Percentiles rank a stretch among this genome's conserved stretches.
phyloP scores from a whole-genome alignment of 1,140 invertebrate species.

The Drosophila kikkawai region DNA sequence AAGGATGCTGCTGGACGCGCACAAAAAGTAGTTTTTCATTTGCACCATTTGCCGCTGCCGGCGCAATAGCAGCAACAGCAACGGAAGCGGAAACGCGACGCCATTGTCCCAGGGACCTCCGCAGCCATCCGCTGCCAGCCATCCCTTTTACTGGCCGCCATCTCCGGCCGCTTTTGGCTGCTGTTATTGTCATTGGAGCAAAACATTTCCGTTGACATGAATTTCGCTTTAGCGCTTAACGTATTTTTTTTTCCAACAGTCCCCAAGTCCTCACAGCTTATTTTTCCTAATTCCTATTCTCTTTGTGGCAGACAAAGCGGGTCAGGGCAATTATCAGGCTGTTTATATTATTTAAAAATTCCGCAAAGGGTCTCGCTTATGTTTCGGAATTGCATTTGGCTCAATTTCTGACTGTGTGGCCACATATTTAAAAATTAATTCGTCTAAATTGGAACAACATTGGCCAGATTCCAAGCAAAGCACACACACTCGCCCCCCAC shows the following conservation, averaged over 20 bases:
- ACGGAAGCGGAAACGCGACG: constrained; percentile 73
- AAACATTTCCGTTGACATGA: constrained; percentile 65
- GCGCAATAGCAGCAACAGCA: constrained; percentile 31
- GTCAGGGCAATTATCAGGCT: constrained; percentile 32
- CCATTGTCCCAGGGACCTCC: constrained; percentile 58
- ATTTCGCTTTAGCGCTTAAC: constrained; percentile 55
- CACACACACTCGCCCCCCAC: constrained; percentile 24
- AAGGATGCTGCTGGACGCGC: constrained; percentile 38
- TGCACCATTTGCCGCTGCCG: constrained; percentile 55
- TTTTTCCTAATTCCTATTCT: constrained; percentile 34
- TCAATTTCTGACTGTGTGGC: background rate
- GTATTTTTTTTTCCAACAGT: constrained; percentile 14
- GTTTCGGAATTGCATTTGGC: background rate
- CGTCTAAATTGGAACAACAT: constrained; percentile 52
- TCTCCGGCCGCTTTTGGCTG: constrained; percentile 51
- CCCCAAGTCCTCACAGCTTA: background rate
- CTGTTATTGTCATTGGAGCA: constrained; percentile 64
- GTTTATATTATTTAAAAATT: constrained; percentile 30
- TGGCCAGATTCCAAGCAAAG: constrained; percentile 36
- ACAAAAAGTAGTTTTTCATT: constrained; percentile 61
- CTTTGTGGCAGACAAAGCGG: constrained; percentile 24
- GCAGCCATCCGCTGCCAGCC: background rate
- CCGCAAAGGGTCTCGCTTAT: background rate
- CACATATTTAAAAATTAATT: constrained; percentile 63
- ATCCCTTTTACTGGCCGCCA: constrained; percentile 31